These are phyloP conservation scores for Amblyjoppa fuscipennis DNA, from an alignment of 2,888 invertebrate species.

Conservation along the genomic window DNA sequence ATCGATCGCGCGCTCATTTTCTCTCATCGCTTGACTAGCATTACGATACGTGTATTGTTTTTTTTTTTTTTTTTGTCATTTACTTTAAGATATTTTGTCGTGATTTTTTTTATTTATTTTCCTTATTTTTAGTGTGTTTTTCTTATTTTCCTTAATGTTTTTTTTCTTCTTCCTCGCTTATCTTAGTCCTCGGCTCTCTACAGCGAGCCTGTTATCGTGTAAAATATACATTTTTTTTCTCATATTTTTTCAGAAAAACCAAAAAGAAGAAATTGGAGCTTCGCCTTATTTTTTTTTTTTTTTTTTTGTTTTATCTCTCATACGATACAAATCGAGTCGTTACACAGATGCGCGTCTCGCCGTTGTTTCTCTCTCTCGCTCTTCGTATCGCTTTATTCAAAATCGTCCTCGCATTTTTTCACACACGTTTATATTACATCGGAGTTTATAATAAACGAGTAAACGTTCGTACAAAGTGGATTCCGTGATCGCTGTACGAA, in stretches of 20 bases:
- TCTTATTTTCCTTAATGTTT: not conserved
- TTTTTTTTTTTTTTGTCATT: conserved; percentile 17
- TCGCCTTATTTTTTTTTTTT: conserved; percentile 13
- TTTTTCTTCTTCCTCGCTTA: conserved; percentile 10
- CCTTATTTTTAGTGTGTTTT: conserved; percentile 11
- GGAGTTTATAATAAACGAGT: conserved; percentile 56
- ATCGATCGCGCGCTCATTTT: conserved; percentile 35
- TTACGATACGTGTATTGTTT: conserved; percentile 70
- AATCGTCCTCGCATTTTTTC: conserved; percentile 27
- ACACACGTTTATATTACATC: conserved; percentile 44
- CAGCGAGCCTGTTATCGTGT: conserved; percentile 30
- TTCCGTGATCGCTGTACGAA: conserved; percentile 53
- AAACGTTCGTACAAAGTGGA: conserved; percentile 56
- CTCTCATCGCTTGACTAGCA: conserved; percentile 75
- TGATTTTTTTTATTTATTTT: conserved; percentile 14
- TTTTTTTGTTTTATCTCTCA: conserved; percentile 10
- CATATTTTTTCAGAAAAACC: not conserved
- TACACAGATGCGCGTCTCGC: conserved; percentile 31
- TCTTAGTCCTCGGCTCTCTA: conserved; percentile 10
- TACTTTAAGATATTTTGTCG: conserved; percentile 44
- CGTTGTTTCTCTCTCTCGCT: conserved; percentile 15
- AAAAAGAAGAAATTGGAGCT: conserved; percentile 33
- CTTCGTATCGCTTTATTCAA: conserved; percentile 1
- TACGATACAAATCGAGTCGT: conserved; percentile 32
- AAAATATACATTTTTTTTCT: conserved; percentile 57